Evolutionary conservation across 2,888 invertebrate species (phyloP).

Genomic region (Papilio gigon): DNA sequence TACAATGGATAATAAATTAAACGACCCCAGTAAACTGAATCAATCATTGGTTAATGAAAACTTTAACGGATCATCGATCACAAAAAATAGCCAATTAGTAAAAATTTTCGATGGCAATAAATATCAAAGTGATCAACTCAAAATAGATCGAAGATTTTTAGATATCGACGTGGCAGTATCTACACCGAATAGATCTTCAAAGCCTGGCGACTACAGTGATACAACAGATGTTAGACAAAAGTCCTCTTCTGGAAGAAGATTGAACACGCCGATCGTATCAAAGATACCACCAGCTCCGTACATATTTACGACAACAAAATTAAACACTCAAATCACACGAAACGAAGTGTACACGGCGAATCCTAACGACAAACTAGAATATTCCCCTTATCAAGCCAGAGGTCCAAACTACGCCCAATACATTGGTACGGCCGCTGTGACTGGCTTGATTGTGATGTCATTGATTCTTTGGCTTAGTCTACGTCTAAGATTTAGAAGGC

Average conservation of each 20-base stretch:
- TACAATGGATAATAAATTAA: constrained; percentile 34
- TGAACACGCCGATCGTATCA: constrained; percentile 64
- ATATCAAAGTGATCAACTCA: constrained; percentile 64
- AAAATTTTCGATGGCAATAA: constrained; percentile 70
- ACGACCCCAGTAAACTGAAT: constrained; percentile 55
- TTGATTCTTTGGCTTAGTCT: constrained; percentile 80
- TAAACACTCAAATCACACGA: constrained; percentile 50
- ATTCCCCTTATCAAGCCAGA: constrained; percentile 67
- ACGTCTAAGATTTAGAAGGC: constrained; percentile 69
- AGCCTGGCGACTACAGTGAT: constrained; percentile 53
- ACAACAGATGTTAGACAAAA: constrained; percentile 51
- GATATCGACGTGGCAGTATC: constrained; percentile 46
- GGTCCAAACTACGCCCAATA: constrained; percentile 68
- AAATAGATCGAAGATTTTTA: constrained; percentile 64
- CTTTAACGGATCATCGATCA: constrained; percentile 60
- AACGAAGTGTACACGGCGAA: constrained; percentile 56
- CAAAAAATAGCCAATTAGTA: constrained; percentile 61
- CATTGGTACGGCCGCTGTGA: constrained; percentile 82
- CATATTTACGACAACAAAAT: constrained; percentile 48
- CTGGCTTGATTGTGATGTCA: constrained; percentile 80
- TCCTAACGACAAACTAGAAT: constrained; percentile 67
- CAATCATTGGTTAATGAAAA: constrained; percentile 58
- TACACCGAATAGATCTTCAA: constrained; percentile 41
- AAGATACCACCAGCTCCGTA: constrained; percentile 38
- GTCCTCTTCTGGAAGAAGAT: constrained; percentile 65